Conservation (phyloP, 2,113 vertebrate species). For the Ceyx melanurus region DNA sequence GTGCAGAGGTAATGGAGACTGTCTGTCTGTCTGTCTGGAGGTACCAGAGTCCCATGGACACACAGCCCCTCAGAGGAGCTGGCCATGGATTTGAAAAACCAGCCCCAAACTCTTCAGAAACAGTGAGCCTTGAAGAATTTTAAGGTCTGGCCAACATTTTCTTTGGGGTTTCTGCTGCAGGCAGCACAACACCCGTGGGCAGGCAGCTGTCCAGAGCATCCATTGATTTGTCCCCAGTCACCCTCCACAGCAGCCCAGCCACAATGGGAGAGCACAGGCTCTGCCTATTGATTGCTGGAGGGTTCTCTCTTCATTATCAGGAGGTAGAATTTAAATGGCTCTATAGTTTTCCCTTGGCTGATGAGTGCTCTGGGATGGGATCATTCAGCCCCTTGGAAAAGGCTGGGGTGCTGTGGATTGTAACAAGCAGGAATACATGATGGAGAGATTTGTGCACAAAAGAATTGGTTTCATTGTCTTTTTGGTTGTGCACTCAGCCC, state of each 20-base stretch:
- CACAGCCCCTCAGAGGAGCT: rapidly evolving
- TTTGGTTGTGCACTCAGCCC: not conserved
- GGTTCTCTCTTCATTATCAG: not conserved
- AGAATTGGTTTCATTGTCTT: rapidly evolving
- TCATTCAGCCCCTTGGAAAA: not conserved
- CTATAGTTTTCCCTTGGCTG: not conserved
- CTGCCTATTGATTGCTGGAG: not conserved
- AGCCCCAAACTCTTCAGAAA: not conserved
- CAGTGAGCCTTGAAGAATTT: not conserved
- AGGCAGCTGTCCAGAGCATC: not conserved
- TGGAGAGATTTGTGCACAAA: rapidly evolving
- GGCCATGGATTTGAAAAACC: not conserved
- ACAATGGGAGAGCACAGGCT: not conserved
- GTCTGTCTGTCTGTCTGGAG: not conserved
- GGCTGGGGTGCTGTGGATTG: not conserved
- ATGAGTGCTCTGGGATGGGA: not conserved
- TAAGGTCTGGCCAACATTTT: not conserved
- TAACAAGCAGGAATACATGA: rapidly evolving
- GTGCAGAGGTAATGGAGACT: rapidly evolving
- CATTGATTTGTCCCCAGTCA: not conserved
- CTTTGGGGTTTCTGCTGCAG: not conserved
- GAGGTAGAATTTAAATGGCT: not conserved
- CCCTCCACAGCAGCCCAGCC: not conserved
- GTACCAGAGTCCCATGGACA: rapidly evolving
- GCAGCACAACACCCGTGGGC: rapidly evolving